Base-by-base conservation (phyloP, 1,140 invertebrate genomes). In the Tetramorium parvispinum region DNA sequence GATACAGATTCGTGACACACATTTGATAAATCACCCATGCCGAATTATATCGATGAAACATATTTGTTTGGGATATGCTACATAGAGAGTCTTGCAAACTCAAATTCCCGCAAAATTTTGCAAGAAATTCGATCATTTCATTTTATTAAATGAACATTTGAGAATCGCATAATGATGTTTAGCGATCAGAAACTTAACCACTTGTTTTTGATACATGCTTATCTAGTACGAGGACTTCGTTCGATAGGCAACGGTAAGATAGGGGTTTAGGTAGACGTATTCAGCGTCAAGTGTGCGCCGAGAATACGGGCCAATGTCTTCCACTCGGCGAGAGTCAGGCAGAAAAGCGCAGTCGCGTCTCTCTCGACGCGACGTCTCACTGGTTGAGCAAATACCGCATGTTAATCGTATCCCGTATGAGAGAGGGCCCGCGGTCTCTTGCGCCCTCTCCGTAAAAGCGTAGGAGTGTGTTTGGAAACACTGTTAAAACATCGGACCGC, bases 381-480 rank as follows among this genome's bases (percentile, higher is more conserved):
- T 83, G 79, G 68, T 55, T 86, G 86, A 92, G 90, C 91, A 93
- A 94, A 94, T 91, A 92, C 89, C 89, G 78, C 66, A 85, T 51
- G 87, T 88, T 91, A 89, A 89, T 76, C 87, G 77, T 70, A 85
- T 76, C n/a, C 65, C 66, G 24, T 37, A n/a, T n/a, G 53, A 73
- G 66, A 73, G 66, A 71, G 65, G 40, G 11, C n/a, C n/a, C 32
- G 78, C 53, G 78, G 78, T 59, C 66, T 46, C 68, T 71, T 37
- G 37, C 65, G 49, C 37, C 49, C 65, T 53, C 49, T 24, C 24
- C 46, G 66, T 57, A 89, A 57, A 73, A 77, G 89, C 82, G 92
- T 91, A 91, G 89, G 86, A 89, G 89, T 93, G 92, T 93, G 92
- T 93, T 94, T 94, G 91, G 92, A 93, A 94, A 93, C 93, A 93